Evolutionary conservation across 2,888 invertebrate species (phyloP).

Genomic region (Loripinus fragilis): DNA sequence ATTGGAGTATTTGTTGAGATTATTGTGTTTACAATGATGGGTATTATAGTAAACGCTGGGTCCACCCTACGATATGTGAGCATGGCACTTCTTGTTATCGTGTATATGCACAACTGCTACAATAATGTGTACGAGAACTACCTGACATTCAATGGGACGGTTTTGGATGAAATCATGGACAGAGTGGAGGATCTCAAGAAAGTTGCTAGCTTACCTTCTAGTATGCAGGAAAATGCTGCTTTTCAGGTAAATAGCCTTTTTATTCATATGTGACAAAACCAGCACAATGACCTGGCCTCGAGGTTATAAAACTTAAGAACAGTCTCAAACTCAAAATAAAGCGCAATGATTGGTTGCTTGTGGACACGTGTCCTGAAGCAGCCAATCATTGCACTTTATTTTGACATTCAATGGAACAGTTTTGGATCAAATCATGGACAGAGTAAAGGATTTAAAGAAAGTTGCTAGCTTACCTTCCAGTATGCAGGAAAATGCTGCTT

Average conservation of each 20-base stretch:
- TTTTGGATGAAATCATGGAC: slow-evolving; percentile 79
- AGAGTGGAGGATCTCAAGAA: slow-evolving; percentile 78
- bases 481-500: slow-evolving; percentile 79
- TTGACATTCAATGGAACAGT: slow-evolving; percentile 80
- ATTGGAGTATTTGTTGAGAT: slow-evolving; percentile 79
- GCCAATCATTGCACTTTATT: no score
- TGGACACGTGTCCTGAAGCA: no score
- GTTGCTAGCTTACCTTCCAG: slow-evolving; percentile 76
- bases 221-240: slow-evolving; percentile 78
- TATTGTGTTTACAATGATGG: slow-evolving; percentile 81
- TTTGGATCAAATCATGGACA: slow-evolving; percentile 78
- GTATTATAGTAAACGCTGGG: slow-evolving; percentile 81
- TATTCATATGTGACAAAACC: no score
- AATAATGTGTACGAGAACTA: slow-evolving; percentile 82
- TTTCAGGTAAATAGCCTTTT: no score
- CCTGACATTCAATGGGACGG: slow-evolving; percentile 79
- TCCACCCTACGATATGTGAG: slow-evolving; percentile 78
- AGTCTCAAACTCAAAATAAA: no score
- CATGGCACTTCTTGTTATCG: slow-evolving; percentile 78
- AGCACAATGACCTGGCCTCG: no score
- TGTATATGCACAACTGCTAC: slow-evolving; percentile 82
- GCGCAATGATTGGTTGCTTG: no score
- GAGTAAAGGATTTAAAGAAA: slow-evolving; percentile 78
- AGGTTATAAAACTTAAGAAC: no score
- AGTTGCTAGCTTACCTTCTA: slow-evolving; percentile 75